Evolutionary conservation across 2,113 vertebrate species (phyloP), one percentile per base, ranked within the genome.

Genomic region (Thunnus thynnus): DNA sequence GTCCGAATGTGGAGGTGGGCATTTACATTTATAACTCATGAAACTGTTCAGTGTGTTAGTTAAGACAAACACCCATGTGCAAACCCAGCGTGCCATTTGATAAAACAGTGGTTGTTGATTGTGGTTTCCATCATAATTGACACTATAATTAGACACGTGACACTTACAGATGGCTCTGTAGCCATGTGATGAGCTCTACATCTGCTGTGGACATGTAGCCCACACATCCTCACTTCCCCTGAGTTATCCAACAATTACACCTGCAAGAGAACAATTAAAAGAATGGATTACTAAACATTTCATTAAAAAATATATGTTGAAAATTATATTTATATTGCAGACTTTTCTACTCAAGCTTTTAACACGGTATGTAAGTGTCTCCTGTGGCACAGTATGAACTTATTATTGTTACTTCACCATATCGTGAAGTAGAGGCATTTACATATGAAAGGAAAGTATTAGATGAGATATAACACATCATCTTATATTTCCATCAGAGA

Each of bases 1-100:
- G 72, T 90, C 93, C 58, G 87, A 93, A 82, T 94, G 92, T 86
- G 92, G 86, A 93, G 95, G 94, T 95, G 67, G 3, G 61, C 7
- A 11, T 60, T n/a, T 12, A 50, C 27, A 7, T 36, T 16, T 13
- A 16, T 9, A 41, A 1, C 36, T 41, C 36, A 41, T 30, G 27
- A 30, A 30, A 30, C 27, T 4, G 27, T 30, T 30, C 27, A 30
- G 27, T 30, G 27, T 30, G 27, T 30, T 3, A 30, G 27, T 30
- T 3, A 30, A 30, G 27, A 41, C 63, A 36, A 50, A 20, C 36
- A 57, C 11, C 55, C 55, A 25, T 22, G 20, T 25, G 1, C 11
- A 22, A 22, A 9, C 12, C 22, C 4, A 41, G 18, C 16, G 36
- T 70, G 32, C 7, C 18, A 8, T 36, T 14, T 2, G 18, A 41